A percentile compares a stretch with the other conserved stretches of the same genome.
Conservation (phyloP, 2,113 vertebrate genomes). For the Hipposideros armiger region DNA sequence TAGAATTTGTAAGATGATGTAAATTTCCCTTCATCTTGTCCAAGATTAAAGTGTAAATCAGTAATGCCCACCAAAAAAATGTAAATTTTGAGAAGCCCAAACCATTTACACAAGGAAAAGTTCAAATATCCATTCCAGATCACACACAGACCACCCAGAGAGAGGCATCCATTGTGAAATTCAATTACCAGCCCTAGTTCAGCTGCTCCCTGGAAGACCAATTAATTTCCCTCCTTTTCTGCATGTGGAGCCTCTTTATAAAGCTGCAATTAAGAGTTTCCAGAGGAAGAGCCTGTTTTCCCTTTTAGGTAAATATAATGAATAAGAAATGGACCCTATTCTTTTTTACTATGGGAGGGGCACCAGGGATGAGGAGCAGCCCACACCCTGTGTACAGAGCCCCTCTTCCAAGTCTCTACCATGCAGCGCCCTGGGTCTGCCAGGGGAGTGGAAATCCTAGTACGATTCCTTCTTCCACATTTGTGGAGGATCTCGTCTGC, state of each 20-base stretch:
- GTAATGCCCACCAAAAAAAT: slow-evolving; percentile 48
- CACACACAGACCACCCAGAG: slow-evolving; percentile 62
- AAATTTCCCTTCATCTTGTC: slow-evolving; percentile 65
- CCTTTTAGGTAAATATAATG: slow-evolving; percentile 53
- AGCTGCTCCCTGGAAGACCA: slow-evolving; percentile 79
- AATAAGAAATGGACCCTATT: not conserved
- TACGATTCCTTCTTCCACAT: not conserved
- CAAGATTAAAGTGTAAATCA: slow-evolving; percentile 64
- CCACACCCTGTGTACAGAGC: not conserved
- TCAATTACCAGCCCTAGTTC: slow-evolving; percentile 77
- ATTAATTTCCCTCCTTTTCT: slow-evolving; percentile 75
- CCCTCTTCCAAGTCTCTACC: not conserved
- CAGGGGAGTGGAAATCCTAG: not conserved
- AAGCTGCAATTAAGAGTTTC: slow-evolving; percentile 70
- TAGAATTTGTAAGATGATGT: slow-evolving; percentile 63
- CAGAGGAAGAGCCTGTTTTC: slow-evolving; percentile 50
- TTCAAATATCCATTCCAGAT: slow-evolving; percentile 70
- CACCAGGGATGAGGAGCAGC: not conserved
- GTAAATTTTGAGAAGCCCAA: slow-evolving; percentile 9
- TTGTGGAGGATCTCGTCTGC: not conserved
- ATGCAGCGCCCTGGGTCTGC: not conserved
- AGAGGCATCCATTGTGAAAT: slow-evolving; percentile 79
- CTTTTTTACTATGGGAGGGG: not conserved
- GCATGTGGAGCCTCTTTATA: slow-evolving; percentile 70
- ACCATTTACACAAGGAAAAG: slow-evolving; percentile 67